Evolutionary conservation across 2,113 vertebrate species (phyloP).

Genomic region (Leuciscus idus): DNA sequence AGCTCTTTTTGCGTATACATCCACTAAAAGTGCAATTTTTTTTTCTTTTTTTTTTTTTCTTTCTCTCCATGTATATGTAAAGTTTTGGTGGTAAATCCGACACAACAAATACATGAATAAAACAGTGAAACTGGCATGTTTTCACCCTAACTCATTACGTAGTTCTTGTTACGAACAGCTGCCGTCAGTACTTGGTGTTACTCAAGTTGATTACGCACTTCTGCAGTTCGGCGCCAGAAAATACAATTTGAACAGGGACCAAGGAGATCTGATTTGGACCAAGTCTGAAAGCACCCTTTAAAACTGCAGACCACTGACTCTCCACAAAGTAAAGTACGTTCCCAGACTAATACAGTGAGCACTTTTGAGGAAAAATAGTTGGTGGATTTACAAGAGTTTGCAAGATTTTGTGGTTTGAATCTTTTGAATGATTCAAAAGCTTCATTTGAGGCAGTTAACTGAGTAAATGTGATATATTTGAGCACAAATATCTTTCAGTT

Average conservation of each 20-base stretch:
- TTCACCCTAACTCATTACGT: neutral
- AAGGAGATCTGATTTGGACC: neutral
- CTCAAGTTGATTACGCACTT: neutral
- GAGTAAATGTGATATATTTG: neutral
- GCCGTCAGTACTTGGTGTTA: neutral
- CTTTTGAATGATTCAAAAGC: neutral
- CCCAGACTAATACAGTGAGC: neutral
- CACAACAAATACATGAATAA: neutral
- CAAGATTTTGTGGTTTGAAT: neutral
- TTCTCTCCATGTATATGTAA: neutral
- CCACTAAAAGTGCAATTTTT: neutral
- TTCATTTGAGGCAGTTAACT: neutral
- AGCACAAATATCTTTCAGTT: neutral
- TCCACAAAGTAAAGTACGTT: neutral
- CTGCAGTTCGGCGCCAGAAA: neutral
- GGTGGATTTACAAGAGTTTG: neutral
- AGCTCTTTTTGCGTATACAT: neutral
- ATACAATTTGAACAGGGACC: neutral
- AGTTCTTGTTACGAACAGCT: neutral
- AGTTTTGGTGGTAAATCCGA: neutral
- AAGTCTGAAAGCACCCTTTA: neutral
- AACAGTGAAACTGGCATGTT: neutral
- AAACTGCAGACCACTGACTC: too few relatives aligned
- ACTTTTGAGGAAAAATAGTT: neutral
- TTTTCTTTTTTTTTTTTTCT: too few relatives aligned